A percentile compares a stretch with the other conserved stretches of the same genome.
These are phyloP conservation scores for Urocolius indicus DNA, from an alignment of 2,113 vertebrate genomes.

Conservation along the genomic window DNA sequence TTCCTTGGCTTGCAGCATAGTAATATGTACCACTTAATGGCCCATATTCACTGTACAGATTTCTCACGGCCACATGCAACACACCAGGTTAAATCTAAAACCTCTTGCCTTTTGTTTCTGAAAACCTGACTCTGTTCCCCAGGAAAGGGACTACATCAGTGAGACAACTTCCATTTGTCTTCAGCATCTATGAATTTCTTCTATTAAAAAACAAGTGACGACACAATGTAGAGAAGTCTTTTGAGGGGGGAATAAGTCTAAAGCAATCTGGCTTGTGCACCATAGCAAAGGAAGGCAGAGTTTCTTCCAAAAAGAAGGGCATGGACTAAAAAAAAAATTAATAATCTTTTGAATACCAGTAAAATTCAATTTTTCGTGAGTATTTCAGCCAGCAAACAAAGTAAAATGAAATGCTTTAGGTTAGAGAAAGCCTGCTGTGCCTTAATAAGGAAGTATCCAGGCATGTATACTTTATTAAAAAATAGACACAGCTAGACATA, in stretches of 20 bases:
- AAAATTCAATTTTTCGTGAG: not conserved
- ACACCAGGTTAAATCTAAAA: not conserved
- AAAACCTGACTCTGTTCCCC: not conserved
- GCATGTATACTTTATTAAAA: not conserved
- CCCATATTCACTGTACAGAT: not conserved
- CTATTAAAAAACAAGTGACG: not conserved
- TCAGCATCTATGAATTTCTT: not conserved
- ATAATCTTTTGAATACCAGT: not conserved
- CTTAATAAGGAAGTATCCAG: not conserved
- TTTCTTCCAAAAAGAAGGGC: not conserved
- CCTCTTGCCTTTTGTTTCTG: not conserved
- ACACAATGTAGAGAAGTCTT: not conserved
- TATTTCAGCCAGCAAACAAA: no score
- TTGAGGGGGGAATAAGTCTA: not conserved
- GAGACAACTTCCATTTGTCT: not conserved
- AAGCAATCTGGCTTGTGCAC: not conserved
- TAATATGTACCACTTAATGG: not conserved
- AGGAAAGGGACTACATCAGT: not conserved
- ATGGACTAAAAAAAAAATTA: not conserved
- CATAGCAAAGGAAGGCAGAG: not conserved
- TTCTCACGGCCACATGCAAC: fast-evolving
- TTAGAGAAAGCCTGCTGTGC: not conserved
- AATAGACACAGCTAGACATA: not conserved
- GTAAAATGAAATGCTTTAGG: not conserved
- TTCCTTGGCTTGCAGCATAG: not conserved